phyloP scores from a whole-genome alignment of 2,888 invertebrate genomes.

The Salticus scenicus region DNA sequence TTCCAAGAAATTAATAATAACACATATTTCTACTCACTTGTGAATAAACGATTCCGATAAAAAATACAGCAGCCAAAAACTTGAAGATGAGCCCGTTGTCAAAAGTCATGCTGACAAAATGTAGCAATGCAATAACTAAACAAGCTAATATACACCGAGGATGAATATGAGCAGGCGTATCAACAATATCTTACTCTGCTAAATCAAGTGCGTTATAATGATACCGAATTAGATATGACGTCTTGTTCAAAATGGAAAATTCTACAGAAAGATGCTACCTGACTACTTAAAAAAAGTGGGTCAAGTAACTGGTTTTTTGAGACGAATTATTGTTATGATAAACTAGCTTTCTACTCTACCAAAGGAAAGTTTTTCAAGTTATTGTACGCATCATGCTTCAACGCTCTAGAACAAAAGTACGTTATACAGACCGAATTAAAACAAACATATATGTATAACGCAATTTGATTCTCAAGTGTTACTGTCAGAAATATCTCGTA shows the following conservation, averaged over 20 bases:
- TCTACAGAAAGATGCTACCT: neutral
- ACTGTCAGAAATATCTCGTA: no score
- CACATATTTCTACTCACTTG: neutral
- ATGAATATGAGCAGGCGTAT: neutral
- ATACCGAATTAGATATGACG: neutral
- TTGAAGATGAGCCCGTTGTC: neutral
- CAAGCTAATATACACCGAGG: neutral
- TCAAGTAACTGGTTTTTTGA: neutral
- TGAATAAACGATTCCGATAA: neutral
- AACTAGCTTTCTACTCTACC: neutral
- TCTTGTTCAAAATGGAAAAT: neutral
- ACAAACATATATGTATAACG: no score
- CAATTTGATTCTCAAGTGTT: no score
- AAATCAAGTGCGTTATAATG: no score
- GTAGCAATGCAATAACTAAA: neutral
- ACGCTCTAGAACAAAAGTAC: no score
- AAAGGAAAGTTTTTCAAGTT: no score
- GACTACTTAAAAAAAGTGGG: neutral
- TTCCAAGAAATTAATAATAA: no score
- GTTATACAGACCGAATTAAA: no score
- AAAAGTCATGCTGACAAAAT: neutral
- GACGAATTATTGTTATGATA: neutral
- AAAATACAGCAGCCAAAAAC: neutral
- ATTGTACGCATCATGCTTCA: no score
- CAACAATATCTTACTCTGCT: no score